Conservation (phyloP, 2,113 vertebrate genomes). For the Otolemur garnettii region DNA sequence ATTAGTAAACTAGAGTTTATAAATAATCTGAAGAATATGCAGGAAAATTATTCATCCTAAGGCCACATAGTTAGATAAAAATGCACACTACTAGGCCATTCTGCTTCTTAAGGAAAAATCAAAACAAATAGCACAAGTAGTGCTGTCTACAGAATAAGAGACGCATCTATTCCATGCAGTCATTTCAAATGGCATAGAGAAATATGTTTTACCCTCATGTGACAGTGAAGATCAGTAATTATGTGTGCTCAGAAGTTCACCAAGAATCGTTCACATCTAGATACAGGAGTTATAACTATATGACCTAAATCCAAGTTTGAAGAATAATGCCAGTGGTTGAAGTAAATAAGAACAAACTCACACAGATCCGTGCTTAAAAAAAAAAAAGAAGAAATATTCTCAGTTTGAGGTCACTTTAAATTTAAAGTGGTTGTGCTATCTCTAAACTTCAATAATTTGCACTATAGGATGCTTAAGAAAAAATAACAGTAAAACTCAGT, state of each 20-base stretch:
- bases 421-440: neutral
- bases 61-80: neutral
- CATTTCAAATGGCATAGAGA: neutral
- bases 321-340: neutral
- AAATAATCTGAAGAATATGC: neutral
- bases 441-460: neutral
- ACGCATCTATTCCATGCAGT: neutral
- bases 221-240: too few relatives aligned
- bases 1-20: neutral
- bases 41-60: neutral
- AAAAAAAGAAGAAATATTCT: neutral
- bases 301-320: neutral
- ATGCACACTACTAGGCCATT: neutral
- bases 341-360: neutral
- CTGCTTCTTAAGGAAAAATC: slow-evolving; percentile 21
- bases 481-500: neutral
- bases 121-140: neutral
- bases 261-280: neutral
- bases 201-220: neutral
- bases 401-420: neutral
- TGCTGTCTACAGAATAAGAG: too few relatives aligned
- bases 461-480: too few relatives aligned
- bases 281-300: neutral
- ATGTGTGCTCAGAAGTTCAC: neutral
- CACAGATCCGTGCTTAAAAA: neutral